Percentiles rank a stretch among this genome's conserved stretches.
Conservation (phyloP, 35 echinoderm and acorn worm genomes). For the Patiria miniata region DNA sequence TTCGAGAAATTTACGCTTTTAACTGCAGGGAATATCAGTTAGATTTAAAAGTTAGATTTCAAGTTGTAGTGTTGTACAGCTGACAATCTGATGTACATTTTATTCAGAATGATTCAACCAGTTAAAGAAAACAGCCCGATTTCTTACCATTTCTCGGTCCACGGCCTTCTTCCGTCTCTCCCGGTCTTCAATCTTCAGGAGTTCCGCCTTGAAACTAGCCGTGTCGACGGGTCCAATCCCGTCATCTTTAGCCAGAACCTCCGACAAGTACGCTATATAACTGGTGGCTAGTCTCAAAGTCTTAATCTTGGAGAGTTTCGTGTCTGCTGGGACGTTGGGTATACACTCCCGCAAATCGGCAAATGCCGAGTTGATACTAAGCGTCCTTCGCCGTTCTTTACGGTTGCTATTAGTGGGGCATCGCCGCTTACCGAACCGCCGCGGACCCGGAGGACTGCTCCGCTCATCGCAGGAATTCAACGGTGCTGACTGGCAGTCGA, state of each 20-base stretch:
- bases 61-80: no score
- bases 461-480: not conserved
- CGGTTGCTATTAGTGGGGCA: constrained; percentile 48
- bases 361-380: constrained; percentile 96
- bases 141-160: constrained; percentile 60
- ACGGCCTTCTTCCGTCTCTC: constrained; percentile 63
- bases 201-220: constrained; percentile 34
- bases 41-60: no score
- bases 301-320: constrained; percentile 99
- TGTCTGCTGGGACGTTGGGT: constrained; percentile 97
- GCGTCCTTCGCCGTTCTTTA: constrained; percentile 94
- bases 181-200: constrained; percentile 71
- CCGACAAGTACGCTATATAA: constrained; percentile 95
- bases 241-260: constrained; percentile 74
- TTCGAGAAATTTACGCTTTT: no score
- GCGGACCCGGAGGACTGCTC: constrained; percentile 6
- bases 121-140: no score
- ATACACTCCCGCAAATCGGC: constrained; percentile 95
- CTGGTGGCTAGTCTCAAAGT: constrained; percentile 95
- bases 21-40: no score
- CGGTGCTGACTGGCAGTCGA: not conserved
- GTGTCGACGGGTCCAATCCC: constrained; percentile 30
- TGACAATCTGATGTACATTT: no score
- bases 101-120: no score
- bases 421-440: constrained; percentile 27